A percentile compares a stretch with the other conserved stretches of the same genome.
Evolutionary conservation across 1,140 invertebrate species (phyloP).

Genomic region (Drosophila simulans): DNA sequence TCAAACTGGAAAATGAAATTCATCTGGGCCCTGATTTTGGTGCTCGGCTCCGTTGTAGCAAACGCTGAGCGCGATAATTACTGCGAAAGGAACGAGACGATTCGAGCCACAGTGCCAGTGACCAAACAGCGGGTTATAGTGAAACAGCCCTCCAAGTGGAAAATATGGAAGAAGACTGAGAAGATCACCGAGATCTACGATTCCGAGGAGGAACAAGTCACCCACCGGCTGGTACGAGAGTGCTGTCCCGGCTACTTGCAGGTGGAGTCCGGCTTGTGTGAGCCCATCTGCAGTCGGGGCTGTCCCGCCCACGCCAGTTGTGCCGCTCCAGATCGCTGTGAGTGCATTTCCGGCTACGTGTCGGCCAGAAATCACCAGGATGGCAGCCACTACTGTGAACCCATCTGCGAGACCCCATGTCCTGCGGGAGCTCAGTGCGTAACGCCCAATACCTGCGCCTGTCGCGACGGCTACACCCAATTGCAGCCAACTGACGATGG

Average conservation of each 20-base stretch:
- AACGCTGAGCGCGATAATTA: conserved; percentile 42
- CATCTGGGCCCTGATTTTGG: conserved; percentile 24
- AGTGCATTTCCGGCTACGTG: conserved; percentile 65
- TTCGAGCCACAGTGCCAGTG: conserved; percentile 42
- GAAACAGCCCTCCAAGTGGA: conserved; percentile 53
- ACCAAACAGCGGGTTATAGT: conserved; percentile 49
- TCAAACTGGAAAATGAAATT: conserved; percentile 25
- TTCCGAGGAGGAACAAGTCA: conserved; percentile 47
- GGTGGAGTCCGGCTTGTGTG: conserved; percentile 60
- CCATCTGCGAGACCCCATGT: conserved; percentile 55
- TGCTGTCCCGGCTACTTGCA: conserved; percentile 60
- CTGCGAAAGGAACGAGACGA: conserved; percentile 62
- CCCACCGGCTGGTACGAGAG: conserved; percentile 44
- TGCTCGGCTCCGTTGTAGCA: conserved; percentile 26
- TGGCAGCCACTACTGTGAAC: conserved; percentile 65
- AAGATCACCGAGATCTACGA: conserved; percentile 42
- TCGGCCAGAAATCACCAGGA: conserved; percentile 57
- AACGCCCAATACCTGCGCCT: conserved; percentile 62
- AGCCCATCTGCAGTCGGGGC: conserved; percentile 65
- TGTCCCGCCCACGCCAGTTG: conserved; percentile 68
- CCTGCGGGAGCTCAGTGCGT: conserved; percentile 53
- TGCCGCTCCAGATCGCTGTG: conserved; percentile 64
- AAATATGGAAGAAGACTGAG: conserved; percentile 60
- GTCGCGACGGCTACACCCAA: conserved; percentile 48
- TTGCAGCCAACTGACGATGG: conserved; percentile 48